phyloP scores from a whole-genome alignment of 2,888 invertebrate species.

The Cyclophora punctaria region DNA sequence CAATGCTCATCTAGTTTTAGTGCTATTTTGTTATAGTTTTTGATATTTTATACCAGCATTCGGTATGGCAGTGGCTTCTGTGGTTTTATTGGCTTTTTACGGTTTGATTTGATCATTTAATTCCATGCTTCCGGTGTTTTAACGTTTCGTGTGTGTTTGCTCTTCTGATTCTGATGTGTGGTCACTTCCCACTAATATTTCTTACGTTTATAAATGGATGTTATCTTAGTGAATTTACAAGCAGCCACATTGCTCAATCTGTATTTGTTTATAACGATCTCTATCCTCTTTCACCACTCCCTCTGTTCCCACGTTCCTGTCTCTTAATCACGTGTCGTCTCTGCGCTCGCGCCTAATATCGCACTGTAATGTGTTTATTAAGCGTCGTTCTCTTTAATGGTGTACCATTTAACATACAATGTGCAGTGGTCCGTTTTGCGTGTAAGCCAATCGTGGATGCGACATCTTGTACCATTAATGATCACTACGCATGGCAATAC shows the following conservation, averaged over 20 bases:
- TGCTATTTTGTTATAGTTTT: constrained; percentile 44
- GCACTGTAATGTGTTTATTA: constrained; percentile 71
- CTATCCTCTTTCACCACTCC: constrained; percentile 43
- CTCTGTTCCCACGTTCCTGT: constrained; percentile 64
- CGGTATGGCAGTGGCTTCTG: constrained; percentile 30
- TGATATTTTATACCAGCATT: constrained; percentile 44
- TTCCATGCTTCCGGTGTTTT: constrained; percentile 25
- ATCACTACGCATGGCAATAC: constrained; percentile 26
- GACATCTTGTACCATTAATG: constrained; percentile 38
- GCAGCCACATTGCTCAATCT: constrained; percentile 20
- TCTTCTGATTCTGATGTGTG: constrained; percentile 10
- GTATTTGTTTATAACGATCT: constrained; percentile 33
- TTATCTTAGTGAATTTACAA: constrained; percentile 17
- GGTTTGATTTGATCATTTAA: constrained; percentile 41
- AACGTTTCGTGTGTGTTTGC: constrained; percentile 6
- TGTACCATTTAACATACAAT: constrained; percentile 64
- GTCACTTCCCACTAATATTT: constrained; percentile 16
- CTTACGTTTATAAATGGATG: constrained; percentile 10
- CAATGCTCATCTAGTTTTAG: constrained; percentile 46
- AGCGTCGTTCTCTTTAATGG: constrained; percentile 66
- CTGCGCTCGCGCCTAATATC: constrained; percentile 65
- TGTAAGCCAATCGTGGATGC: constrained; percentile 47
- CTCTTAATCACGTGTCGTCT: constrained; percentile 55
- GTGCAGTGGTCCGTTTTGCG: constrained; percentile 57
- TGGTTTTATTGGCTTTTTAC: constrained; percentile 43